Conservation (phyloP, 2,888 invertebrate species). For the Limnephilus auricula region DNA sequence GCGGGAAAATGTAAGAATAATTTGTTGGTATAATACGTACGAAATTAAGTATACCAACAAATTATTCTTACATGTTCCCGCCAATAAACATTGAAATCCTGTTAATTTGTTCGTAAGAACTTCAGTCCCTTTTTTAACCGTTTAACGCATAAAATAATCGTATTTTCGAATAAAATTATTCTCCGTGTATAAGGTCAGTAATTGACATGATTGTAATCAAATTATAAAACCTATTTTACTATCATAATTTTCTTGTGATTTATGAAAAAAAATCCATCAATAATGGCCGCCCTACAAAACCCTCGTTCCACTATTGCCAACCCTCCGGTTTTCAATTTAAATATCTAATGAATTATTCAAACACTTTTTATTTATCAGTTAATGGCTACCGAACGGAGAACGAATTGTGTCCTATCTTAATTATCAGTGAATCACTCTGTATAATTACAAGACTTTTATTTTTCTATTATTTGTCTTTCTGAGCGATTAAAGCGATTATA, state of each 20-base stretch:
- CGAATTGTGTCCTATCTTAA: conserved; percentile 49
- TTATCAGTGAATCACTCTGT: conserved; percentile 54
- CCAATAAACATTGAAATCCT: too few species aligned
- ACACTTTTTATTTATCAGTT: conserved; percentile 56
- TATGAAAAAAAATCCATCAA: neutral
- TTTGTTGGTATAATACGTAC: too few species aligned
- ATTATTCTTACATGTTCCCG: too few species aligned
- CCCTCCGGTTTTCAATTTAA: conserved; percentile 62
- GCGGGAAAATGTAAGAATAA: too few species aligned
- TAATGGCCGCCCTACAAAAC: neutral
- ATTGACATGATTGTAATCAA: neutral
- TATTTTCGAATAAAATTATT: too few species aligned
- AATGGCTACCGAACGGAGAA: conserved; percentile 47
- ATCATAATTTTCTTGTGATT: neutral
- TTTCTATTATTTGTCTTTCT: conserved; percentile 38
- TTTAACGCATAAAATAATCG: too few species aligned
- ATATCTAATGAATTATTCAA: conserved; percentile 64
- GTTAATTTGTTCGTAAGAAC: too few species aligned
- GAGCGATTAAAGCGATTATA: conserved; percentile 31
- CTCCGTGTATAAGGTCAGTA: neutral
- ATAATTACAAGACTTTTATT: conserved; percentile 46
- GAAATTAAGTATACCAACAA: too few species aligned
- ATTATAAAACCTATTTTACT: neutral
- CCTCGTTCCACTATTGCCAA: neutral
- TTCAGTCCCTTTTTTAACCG: too few species aligned